Evolutionary conservation across 1,140 invertebrate genomes (phyloP), one percentile per base, ranked within the genome.

Genomic region (Sesamia nonagrioides): DNA sequence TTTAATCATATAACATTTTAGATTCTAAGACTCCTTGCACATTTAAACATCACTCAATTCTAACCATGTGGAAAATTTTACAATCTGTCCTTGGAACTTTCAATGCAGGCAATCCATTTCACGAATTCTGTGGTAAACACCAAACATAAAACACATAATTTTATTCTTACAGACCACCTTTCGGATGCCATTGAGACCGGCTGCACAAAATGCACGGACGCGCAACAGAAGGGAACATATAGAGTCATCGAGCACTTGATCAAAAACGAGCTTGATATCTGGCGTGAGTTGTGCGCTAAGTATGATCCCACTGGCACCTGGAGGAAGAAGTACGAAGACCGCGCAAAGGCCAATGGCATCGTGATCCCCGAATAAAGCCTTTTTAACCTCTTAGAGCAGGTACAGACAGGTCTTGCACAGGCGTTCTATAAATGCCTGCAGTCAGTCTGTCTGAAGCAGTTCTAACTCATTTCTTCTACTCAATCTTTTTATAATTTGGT

Each of bases 221-320:
- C 91, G 21, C 97, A 97, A 82, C 95, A 92, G 56, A 81, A 94
- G 0, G 95, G 95, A 13, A 88, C 95, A 0, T 90, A 95, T 13
- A 96, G 95, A 80, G 94, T 96, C 0, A 95, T 92, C 6, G 82
- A 90, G 18, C 91, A 86, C 45, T 81, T 96, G 45, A 95, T 96
- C 42, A 92, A 96, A n/a, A 95, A 97, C 6, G 96, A 96, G 71
- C 91, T 89, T 1, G 95, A 95, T 0, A 85, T 95, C 63, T 97
- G 96, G 96, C 88, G 95, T 2, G 81, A 95, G 6, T 82, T 97
- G 8, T 86, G 94, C 35, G 91, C 83, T 1, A 97, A 96, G 84
- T 97, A 95, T 84, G 97, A 97, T 84, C 96, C 96, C 0, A 91
- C 96, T 0, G 95, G 95, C 0, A 88, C 92, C 18, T 97, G 95